A percentile compares a stretch with the other conserved stretches of the same genome.
Evolutionary conservation across 2,113 vertebrate genomes (phyloP).

Genomic region (Gobio gobio): DNA sequence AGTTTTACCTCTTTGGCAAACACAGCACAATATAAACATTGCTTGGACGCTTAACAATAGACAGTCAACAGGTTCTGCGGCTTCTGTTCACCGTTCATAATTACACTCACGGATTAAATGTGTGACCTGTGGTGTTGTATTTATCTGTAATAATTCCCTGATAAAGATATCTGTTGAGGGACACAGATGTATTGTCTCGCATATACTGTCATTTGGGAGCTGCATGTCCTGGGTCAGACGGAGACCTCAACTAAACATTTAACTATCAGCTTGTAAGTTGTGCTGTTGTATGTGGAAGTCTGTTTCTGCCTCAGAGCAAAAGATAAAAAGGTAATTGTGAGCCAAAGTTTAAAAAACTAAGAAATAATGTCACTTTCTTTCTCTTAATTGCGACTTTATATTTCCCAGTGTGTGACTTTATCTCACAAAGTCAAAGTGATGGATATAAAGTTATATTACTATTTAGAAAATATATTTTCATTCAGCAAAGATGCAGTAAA

Average conservation of each 20-base stretch:
- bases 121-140: slow-evolving; percentile 14
- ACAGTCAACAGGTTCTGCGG: slow-evolving; percentile 20
- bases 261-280: neutral
- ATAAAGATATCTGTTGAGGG: neutral
- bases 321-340: neutral
- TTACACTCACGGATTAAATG: slow-evolving; percentile 13
- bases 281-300: neutral
- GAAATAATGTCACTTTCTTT: neutral
- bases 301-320: neutral
- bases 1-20: slow-evolving; percentile 5
- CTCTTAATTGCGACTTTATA: neutral
- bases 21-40: slow-evolving; percentile 24
- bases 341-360: neutral
- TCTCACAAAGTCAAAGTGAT: neutral
- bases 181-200: neutral
- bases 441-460: neutral
- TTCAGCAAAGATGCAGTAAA: neutral
- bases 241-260: neutral
- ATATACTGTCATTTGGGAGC: neutral
- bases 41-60: slow-evolving; percentile 11
- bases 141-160: neutral
- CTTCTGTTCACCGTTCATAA: slow-evolving; percentile 7
- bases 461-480: neutral
- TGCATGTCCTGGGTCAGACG: neutral
- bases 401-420: neutral